Base-by-base conservation (phyloP, 1,140 invertebrate genomes). In the fruit fly (Drosophila melanogaster) region DNA sequence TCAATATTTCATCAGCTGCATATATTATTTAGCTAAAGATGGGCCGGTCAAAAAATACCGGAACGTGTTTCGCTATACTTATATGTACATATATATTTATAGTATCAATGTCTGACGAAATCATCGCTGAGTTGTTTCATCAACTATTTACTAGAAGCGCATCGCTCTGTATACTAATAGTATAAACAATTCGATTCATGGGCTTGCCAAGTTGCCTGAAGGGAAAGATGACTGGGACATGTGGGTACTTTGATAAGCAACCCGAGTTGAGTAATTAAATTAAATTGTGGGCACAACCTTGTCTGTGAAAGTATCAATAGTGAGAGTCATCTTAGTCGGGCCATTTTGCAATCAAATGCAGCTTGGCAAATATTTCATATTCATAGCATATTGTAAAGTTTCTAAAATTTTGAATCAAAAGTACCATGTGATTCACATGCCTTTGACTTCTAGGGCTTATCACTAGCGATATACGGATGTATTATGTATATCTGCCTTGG, bases 21-120 rank as follows among this genome's bases (percentile, higher is more conserved):
- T 55, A 62, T 59, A 15, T 59, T 74, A 55, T 55, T 62, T 55
- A 19, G 33, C 43, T 12, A 40, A 69, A 70, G 64, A 70, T 70
- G 66, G 66, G 66, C 65, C 37, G 41, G 66, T 69, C 60, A 14
- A 11, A 47, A 40, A 41, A 69, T 2, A 69, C 66, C 66, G 66
- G 66, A 70, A 70, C 66, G 64, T 49, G 64, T 26, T 70, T 47
- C 24, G 12, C 41, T 5, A 19, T 44, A 44, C 14, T 7, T 47
- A 24, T 50, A 62, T 14, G 17, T 37, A 22, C 19, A 22, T 22
- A 30, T 8, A 30, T 8, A 12, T 37, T 26, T 51, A 43, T 51
- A 67, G 37, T 67, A 51, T 19, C 5, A 64, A 15, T 47, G 70
- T 46, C 70, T 75, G 72, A 75, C 72, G 72, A 75, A 75, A 75